These are phyloP conservation scores for Hemistola chrysoprasaria DNA, from an alignment of 2,888 invertebrate genomes.

Conservation along the genomic window DNA sequence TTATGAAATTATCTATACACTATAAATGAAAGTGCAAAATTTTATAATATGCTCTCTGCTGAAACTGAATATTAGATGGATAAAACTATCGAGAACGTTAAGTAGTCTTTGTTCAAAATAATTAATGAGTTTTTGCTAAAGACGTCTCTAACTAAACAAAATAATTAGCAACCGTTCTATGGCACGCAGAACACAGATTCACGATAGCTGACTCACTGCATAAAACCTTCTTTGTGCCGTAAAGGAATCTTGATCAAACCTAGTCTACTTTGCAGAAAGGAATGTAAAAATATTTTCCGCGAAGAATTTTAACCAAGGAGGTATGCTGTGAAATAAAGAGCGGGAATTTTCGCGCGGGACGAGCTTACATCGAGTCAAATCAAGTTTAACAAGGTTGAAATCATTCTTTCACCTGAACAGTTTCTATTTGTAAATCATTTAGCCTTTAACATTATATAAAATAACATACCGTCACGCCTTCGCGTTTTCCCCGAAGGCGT, in stretches of 20 bases:
- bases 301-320: conserved; percentile 8
- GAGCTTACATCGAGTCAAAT: too few species aligned
- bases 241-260: conserved; percentile 23
- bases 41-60: too few species aligned
- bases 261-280: conserved; percentile 8
- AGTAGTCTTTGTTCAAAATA: background rate
- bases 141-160: conserved; percentile 11
- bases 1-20: too few species aligned
- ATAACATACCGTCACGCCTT: too few species aligned
- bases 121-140: conserved; percentile 6
- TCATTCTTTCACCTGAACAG: too few species aligned
- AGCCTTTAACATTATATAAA: too few species aligned
- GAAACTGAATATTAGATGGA: too few species aligned
- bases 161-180: conserved; percentile 7
- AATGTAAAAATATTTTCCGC: conserved; percentile 12
- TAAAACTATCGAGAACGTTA: too few species aligned
- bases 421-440: too few species aligned
- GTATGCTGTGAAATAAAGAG: conserved; percentile 4
- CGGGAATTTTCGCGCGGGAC: conserved; percentile 7
- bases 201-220: conserved; percentile 15
- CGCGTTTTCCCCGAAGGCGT: too few species aligned
- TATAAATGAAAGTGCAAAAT: too few species aligned
- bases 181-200: conserved; percentile 4
- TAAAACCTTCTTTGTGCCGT: conserved; percentile 17
- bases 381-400: too few species aligned